These are phyloP conservation scores for Chaunax sp. DNA, from an alignment of 2,797 vertebrate species.

Conservation along the genomic window DNA sequence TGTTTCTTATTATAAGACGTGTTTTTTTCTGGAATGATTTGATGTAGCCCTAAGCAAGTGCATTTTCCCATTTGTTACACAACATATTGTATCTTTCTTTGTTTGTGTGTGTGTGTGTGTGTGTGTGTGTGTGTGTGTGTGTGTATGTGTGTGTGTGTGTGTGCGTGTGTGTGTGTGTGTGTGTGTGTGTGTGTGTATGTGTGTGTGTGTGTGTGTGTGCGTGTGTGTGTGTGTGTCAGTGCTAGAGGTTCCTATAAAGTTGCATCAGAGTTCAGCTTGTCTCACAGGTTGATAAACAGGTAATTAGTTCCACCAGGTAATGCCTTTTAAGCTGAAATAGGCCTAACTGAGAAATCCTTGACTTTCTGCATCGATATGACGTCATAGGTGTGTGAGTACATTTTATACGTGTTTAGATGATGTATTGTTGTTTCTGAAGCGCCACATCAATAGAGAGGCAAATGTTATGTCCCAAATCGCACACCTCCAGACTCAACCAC, in stretches of 20 bases:
- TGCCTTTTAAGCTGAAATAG: constrained; percentile 65
- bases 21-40: constrained; percentile 51
- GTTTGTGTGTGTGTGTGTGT: too few species aligned
- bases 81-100: constrained; percentile 16
- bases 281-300: constrained; percentile 58
- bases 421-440: too few species aligned
- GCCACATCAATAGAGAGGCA: too few species aligned
- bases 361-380: too few species aligned
- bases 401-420: too few species aligned
- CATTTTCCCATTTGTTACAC: constrained; percentile 32
- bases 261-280: constrained; percentile 37
- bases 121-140: too few species aligned
- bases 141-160: too few species aligned
- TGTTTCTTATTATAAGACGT: constrained; percentile 49
- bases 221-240: constrained; percentile 17
- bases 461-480: too few species aligned
- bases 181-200: too few species aligned
- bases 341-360: constrained; percentile 38
- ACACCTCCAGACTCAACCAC: too few species aligned
- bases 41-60: constrained; percentile 41
- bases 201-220: constrained; percentile 2
- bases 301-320: constrained; percentile 66
- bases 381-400: too few species aligned
- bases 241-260: constrained; percentile 30
- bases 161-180: too few species aligned